These are phyloP conservation scores for Sebastes cheni DNA, from an alignment of 2,797 vertebrate genomes.

Conservation along the genomic window DNA sequence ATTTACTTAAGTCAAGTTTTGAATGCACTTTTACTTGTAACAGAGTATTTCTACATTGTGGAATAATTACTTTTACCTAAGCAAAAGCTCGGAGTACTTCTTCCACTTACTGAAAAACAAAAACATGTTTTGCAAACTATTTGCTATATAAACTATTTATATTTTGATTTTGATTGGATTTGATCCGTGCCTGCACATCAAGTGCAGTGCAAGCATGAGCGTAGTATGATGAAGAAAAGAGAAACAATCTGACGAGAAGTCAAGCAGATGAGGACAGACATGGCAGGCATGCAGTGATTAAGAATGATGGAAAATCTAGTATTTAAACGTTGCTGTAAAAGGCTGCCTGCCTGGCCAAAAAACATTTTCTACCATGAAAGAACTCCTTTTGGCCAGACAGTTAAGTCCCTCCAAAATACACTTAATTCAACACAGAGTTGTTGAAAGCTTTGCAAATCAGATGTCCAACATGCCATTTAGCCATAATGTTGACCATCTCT, in stretches of 20 bases:
- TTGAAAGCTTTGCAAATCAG: not conserved
- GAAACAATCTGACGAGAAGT: not conserved
- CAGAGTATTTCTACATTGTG: not conserved
- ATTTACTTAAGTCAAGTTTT: too few relatives aligned
- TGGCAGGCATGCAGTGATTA: not conserved
- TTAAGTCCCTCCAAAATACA: not conserved
- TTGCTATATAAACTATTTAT: too few relatives aligned
- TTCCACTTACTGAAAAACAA: not conserved
- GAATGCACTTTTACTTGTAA: not conserved
- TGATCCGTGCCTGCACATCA: too few relatives aligned
- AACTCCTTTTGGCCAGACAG: not conserved
- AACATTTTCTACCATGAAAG: not conserved
- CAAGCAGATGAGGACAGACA: not conserved
- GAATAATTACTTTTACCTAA: not conserved
- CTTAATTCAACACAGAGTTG: not conserved
- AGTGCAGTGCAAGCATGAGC: not conserved
- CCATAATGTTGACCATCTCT: not conserved
- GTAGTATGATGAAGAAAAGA: not conserved
- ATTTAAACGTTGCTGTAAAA: not conserved
- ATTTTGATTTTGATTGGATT: too few relatives aligned
- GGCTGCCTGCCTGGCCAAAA: not conserved
- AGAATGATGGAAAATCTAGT: not conserved
- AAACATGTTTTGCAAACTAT: too few relatives aligned
- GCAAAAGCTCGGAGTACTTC: too few relatives aligned
- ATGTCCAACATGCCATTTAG: not conserved